These are phyloP conservation scores for Alectura lathami DNA, from an alignment of 2,113 vertebrate genomes.

Conservation along the genomic window DNA sequence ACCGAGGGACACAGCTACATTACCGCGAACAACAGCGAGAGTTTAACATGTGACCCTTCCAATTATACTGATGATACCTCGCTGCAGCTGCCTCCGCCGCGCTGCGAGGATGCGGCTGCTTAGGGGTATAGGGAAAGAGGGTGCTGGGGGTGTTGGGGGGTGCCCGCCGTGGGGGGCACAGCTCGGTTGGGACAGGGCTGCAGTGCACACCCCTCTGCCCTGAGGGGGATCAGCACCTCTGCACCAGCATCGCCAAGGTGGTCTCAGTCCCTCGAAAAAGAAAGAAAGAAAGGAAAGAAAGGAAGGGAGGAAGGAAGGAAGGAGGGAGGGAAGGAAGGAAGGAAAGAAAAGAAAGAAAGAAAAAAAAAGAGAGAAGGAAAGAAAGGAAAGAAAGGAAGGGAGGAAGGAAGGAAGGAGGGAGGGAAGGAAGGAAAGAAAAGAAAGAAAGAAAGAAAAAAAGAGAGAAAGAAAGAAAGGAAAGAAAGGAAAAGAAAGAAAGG, in stretches of 20 bases:
- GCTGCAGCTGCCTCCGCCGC: conserved; percentile 74
- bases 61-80: conserved; percentile 71
- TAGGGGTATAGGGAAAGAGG: background rate
- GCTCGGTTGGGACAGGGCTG: background rate
- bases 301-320: no score
- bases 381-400: background rate
- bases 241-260: fast-evolving
- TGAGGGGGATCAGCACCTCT: background rate
- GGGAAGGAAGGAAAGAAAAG: background rate
- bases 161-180: background rate
- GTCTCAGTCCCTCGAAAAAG: background rate
- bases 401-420: no score
- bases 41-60: conserved; percentile 80
- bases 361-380: no score
- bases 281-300: background rate
- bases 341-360: background rate
- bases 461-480: no score
- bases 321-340: background rate
- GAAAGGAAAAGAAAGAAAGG: no score
- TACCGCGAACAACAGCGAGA: conserved; percentile 71
- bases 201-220: background rate
- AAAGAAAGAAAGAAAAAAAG: background rate
- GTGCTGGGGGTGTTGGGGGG: background rate
- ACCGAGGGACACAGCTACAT: conserved; percentile 70
- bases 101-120: background rate